Evolutionary conservation across 2,797 vertebrate genomes (phyloP), one percentile per base, ranked within the genome.

Genomic region (Notolepis coatsorum): DNA sequence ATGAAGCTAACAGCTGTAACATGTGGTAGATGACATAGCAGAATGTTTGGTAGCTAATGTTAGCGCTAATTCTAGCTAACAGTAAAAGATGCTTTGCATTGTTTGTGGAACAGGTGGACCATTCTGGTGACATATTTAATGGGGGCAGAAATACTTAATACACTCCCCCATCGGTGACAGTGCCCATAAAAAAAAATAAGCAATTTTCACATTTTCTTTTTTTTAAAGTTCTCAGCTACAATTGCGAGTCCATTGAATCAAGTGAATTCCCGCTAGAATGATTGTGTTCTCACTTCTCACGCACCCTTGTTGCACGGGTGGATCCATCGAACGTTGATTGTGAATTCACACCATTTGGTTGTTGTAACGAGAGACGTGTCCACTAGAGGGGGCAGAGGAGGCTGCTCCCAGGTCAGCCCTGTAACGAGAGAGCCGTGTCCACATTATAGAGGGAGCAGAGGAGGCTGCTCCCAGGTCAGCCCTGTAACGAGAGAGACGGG

Each of bases 141-240:
- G n/a, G n/a, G n/a, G n/a, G 12, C 21, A 15, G 23, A 38, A 33
- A 37, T 38, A 17, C 13, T 35, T 18, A 42, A 17, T 18, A 13
- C 24, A 28, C 38, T 42, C 39, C 13, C 38, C 31, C 17, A 65
- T 60, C 24, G 49, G 64, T 55, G 46, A 71, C 65, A 75, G 81
- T 88, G 86, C 77, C 85, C 42, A 69, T 24, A 15, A 56, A 60
- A 79, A 75, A 4, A 39, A 20, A 41, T 7, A 1, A 68, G 18
- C 62, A 65, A 35, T 75, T 77, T 86, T 82, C 85, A 87, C 84
- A 88, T 88, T 88, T 86, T 53, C 66, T 12, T 87, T 88, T 88
- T 86, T 53, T 68, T 12, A 63, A 69, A 71, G 41, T 63, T 72
- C 48, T 71, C 67, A 55, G 28, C 28, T 20, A 55, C 18, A 5